Conservation (phyloP, 2,797 vertebrate species). For the Gymnothorax javanicus region DNA sequence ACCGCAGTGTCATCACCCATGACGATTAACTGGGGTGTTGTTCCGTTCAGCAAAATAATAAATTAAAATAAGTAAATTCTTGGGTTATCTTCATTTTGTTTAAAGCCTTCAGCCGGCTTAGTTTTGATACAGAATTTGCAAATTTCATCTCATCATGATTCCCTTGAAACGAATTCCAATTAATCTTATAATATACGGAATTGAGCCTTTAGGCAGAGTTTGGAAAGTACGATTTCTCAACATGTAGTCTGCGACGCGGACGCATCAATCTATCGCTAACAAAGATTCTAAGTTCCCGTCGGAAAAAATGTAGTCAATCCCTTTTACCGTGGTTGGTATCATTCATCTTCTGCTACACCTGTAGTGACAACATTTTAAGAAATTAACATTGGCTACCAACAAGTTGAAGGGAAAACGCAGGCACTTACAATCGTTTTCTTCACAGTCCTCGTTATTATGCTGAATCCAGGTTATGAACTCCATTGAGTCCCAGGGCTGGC, state of each 20-base stretch:
- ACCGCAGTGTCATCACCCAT: background rate
- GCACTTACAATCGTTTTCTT: conserved; percentile 42
- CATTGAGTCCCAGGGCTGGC: conserved; percentile 23
- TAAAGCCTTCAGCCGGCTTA: background rate
- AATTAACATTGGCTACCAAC: conserved; percentile 5
- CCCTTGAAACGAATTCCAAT: background rate
- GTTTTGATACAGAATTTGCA: background rate
- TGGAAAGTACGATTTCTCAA: background rate
- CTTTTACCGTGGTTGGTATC: background rate
- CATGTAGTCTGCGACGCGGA: background rate
- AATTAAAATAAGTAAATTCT: background rate
- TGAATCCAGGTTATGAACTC: conserved; percentile 32
- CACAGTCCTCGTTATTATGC: conserved; percentile 26
- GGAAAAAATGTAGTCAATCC: background rate
- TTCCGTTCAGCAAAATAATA: conserved; percentile 4
- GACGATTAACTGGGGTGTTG: background rate
- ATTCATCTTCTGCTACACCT: background rate
- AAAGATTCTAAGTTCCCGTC: background rate
- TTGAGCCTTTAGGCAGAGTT: background rate
- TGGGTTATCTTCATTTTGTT: too few relatives aligned
- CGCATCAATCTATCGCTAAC: background rate
- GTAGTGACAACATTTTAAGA: background rate
- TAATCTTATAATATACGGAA: background rate
- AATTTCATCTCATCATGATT: background rate
- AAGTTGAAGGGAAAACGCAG: conserved; percentile 17